Percentiles rank a stretch among this genome's conserved stretches.
phyloP scores from a whole-genome alignment of 2,888 invertebrate species.

The Vandiemenella viatica region DNA sequence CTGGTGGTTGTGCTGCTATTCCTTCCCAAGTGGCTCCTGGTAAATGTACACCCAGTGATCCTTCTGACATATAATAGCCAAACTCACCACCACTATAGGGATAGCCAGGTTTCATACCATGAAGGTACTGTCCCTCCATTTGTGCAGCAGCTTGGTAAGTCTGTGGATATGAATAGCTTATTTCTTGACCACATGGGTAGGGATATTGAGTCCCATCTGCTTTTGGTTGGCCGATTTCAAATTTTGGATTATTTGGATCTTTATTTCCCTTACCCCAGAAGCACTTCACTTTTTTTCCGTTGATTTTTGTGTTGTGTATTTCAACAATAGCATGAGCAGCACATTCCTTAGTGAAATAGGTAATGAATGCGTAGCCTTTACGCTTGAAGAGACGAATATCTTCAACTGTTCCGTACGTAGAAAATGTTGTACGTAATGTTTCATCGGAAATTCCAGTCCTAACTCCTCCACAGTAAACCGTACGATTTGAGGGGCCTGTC shows the following conservation, averaged over 20 bases:
- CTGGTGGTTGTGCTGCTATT: conserved; percentile 22
- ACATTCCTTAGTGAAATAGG: conserved; percentile 91
- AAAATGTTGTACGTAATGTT: conserved; percentile 88
- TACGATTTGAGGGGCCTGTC: conserved; percentile 95
- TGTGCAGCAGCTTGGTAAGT: conserved; percentile 41
- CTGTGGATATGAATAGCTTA: conserved; percentile 86
- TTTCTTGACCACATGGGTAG: conserved; percentile 74
- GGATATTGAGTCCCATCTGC: conserved; percentile 68
- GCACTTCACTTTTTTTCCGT: conserved; percentile 91
- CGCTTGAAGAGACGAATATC: conserved; percentile 97
- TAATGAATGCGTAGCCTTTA: conserved; percentile 97
- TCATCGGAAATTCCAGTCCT: conserved; percentile 89
- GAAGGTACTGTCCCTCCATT: conserved; percentile 58
- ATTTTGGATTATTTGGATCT: conserved; percentile 30
- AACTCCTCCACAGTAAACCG: conserved; percentile 96
- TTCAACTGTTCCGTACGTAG: conserved; percentile 86
- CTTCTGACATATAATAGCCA: conserved; percentile 29
- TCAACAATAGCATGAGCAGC: conserved; percentile 95
- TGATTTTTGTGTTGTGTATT: conserved; percentile 90
- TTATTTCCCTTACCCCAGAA: conserved; percentile 98
- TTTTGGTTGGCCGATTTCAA: conserved; percentile 35
- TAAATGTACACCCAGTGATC: conserved; percentile 30
- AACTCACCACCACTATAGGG: conserved; percentile 31
- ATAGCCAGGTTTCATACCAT: conserved; percentile 54
- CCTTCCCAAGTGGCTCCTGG: conserved; percentile 33